Evolutionary conservation across 2,797 vertebrate genomes (phyloP).

Genomic region (Momotus momota): DNA sequence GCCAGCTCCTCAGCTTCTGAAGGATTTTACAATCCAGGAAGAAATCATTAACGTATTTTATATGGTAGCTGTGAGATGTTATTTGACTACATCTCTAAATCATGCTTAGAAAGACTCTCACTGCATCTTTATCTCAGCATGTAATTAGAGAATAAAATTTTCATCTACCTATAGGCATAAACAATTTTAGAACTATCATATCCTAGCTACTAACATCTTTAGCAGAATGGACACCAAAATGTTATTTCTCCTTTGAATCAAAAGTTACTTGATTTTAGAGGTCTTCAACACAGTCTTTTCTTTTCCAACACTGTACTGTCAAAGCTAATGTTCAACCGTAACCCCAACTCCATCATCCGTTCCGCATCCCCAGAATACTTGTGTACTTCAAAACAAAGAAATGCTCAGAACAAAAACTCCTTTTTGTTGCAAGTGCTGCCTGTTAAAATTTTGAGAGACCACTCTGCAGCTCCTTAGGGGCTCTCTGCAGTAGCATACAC

Average conservation of each 20-base stretch:
- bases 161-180: background rate
- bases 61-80: conserved; percentile 1
- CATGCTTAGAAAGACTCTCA: conserved; percentile 16
- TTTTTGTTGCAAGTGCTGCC: conserved; percentile 67
- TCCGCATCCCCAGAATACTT: conserved; percentile 58
- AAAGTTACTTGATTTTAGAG: conserved; percentile 41
- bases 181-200: background rate
- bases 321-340: conserved; percentile 47
- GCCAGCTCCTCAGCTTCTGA: background rate
- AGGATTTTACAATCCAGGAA: conserved; percentile 25
- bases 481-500: conserved; percentile 71
- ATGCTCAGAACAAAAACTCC: conserved; percentile 51
- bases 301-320: conserved; percentile 48
- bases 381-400: conserved; percentile 73
- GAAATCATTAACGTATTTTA: conserved; percentile 10
- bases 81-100: conserved; percentile 20
- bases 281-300: conserved; percentile 34
- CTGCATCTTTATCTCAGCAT: conserved; percentile 5
- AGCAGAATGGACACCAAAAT: background rate
- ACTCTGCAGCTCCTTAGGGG: conserved; percentile 62
- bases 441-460: conserved; percentile 60
- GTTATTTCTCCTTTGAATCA: conserved; percentile 7
- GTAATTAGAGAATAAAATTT: conserved; percentile 32
- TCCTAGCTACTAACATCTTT: background rate
- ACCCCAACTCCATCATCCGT: conserved; percentile 71